phyloP scores from a whole-genome alignment of 1,140 invertebrate species.

The Lepidotrigona ventralis region DNA sequence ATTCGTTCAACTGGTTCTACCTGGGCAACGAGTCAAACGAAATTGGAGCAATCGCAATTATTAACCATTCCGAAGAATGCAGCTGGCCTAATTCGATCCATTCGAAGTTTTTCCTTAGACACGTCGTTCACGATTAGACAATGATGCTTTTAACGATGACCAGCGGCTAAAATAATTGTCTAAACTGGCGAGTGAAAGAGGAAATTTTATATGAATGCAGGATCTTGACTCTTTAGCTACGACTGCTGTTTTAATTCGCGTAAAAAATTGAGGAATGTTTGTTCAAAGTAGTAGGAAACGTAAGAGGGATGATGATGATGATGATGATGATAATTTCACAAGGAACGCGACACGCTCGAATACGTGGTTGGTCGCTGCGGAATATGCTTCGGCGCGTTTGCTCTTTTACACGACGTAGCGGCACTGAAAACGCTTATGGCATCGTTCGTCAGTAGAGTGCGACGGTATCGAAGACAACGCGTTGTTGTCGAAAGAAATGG shows the following conservation, averaged over 20 bases:
- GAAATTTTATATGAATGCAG: too few species aligned
- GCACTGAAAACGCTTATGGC: constrained; percentile 52
- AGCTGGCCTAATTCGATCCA: background rate
- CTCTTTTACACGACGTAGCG: constrained; percentile 33
- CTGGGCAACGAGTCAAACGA: background rate
- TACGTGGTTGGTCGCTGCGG: constrained; percentile 27
- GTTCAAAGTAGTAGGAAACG: background rate
- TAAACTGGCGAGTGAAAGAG: too few species aligned
- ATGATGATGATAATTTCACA: constrained; percentile 10
- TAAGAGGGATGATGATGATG: background rate
- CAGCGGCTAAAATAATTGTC: too few species aligned
- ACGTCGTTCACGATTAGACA: too few species aligned
- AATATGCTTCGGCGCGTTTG: constrained; percentile 45
- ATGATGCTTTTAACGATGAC: too few species aligned
- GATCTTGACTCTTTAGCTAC: background rate
- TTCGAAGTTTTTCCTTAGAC: too few species aligned
- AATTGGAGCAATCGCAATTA: background rate
- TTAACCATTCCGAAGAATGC: background rate
- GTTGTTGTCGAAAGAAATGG: constrained; percentile 41
- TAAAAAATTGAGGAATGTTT: background rate
- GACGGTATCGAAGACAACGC: constrained; percentile 33
- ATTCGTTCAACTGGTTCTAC: background rate
- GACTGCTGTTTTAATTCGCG: background rate
- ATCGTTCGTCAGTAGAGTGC: constrained; percentile 53
- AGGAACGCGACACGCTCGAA: constrained; percentile 41